A percentile compares a stretch with the other conserved stretches of the same genome.
These are phyloP conservation scores for Plutella xylostella DNA, from an alignment of 2,888 invertebrate species.

Conservation along the genomic window DNA sequence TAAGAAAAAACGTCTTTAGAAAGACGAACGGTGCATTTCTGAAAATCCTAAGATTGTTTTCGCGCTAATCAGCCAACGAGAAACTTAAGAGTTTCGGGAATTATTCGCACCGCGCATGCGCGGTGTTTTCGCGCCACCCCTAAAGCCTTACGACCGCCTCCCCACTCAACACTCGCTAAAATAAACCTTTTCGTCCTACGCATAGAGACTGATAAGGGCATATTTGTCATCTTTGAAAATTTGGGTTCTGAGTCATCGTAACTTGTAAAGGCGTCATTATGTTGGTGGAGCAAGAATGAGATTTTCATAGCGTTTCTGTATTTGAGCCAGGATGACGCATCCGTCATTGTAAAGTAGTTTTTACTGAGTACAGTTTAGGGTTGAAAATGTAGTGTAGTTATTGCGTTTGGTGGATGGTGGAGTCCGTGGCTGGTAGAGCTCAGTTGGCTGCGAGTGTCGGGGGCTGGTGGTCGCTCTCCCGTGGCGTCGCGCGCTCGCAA, in stretches of 20 bases:
- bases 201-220: slow-evolving; percentile 36
- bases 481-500: slow-evolving; percentile 38
- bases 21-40: too few species aligned
- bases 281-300: slow-evolving; percentile 56
- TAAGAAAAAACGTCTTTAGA: too few species aligned
- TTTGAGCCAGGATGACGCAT: slow-evolving; percentile 17
- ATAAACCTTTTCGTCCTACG: slow-evolving; percentile 44
- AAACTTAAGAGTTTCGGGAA: slow-evolving; percentile 47
- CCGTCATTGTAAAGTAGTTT: slow-evolving; percentile 27
- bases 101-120: slow-evolving; percentile 59
- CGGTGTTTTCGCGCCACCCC: slow-evolving; percentile 64
- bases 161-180: slow-evolving; percentile 43
- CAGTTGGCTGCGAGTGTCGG: slow-evolving; percentile 62
- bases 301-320: slow-evolving; percentile 53
- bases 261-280: slow-evolving; percentile 63
- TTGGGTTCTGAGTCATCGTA: slow-evolving; percentile 45
- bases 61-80: slow-evolving; percentile 26
- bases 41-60: not conserved
- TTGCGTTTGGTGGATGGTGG: not conserved
- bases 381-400: not conserved
- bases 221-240: slow-evolving; percentile 41
- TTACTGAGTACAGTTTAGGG: slow-evolving; percentile 20
- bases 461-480: too few species aligned
- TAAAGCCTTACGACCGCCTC: slow-evolving; percentile 66
- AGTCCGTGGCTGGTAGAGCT: slow-evolving; percentile 21